phyloP scores from a whole-genome alignment of 2,888 invertebrate species.

The Cantharis lateralis region DNA sequence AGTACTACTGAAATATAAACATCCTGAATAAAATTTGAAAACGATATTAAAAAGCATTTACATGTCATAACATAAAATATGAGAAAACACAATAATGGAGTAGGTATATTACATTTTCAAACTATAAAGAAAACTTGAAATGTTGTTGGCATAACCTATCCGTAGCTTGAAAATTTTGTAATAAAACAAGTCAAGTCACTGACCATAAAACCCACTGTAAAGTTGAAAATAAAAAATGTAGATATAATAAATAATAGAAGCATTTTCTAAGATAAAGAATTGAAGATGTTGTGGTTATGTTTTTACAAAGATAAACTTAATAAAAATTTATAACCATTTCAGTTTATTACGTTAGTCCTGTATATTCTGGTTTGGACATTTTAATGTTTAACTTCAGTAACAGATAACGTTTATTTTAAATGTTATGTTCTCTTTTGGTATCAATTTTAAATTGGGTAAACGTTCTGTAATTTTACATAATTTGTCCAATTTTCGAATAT shows the following conservation, averaged over 20 bases:
- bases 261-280: conserved; percentile 16
- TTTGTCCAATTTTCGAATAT: neutral
- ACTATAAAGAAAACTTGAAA: conserved; percentile 24
- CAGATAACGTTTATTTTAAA: neutral
- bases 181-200: conserved; percentile 22
- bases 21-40: neutral
- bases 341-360: neutral
- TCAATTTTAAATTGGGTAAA: neutral
- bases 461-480: neutral
- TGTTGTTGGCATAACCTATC: conserved; percentile 27
- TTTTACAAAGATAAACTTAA: conserved; percentile 4
- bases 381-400: neutral
- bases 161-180: conserved; percentile 19
- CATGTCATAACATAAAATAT: neutral
- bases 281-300: neutral
- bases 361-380: conserved; percentile 3
- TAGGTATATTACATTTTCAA: conserved; percentile 18
- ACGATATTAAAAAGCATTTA: neutral
- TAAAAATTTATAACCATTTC: conserved; percentile 3
- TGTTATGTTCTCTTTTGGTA: neutral
- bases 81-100: neutral
- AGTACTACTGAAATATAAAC: neutral
- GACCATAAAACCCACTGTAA: conserved; percentile 28
- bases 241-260: conserved; percentile 18
- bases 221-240: conserved; percentile 25